Percentiles rank a stretch among this genome's conserved stretches.
Conservation (phyloP, 2,888 invertebrate genomes). For the Enchytraeus crypticus region DNA sequence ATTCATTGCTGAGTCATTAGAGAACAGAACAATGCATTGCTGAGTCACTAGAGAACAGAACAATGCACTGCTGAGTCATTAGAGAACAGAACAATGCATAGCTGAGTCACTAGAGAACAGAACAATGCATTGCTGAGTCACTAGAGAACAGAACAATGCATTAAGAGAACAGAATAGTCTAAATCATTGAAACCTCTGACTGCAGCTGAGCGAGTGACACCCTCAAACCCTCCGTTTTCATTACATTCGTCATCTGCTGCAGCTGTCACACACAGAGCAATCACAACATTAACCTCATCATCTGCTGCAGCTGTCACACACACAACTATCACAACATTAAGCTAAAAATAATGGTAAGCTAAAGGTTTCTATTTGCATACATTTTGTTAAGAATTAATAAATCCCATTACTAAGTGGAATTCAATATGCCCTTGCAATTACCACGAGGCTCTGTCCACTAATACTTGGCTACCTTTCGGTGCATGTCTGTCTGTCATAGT, state of each 20-base stretch:
- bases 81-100: neutral
- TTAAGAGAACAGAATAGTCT: neutral
- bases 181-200: conserved; percentile 34
- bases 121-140: neutral
- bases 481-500: too few relatives aligned
- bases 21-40: too few relatives aligned
- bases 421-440: too few relatives aligned
- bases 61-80: too few relatives aligned
- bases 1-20: too few relatives aligned
- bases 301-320: neutral
- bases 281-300: neutral
- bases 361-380: too few relatives aligned
- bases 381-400: too few relatives aligned
- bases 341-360: too few relatives aligned
- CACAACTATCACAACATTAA: neutral
- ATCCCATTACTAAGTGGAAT: too few relatives aligned
- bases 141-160: neutral
- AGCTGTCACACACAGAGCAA: conserved; percentile 26
- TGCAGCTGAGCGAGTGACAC: conserved; percentile 42
- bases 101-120: neutral
- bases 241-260: conserved; percentile 32
- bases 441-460: too few relatives aligned
- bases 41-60: too few relatives aligned
- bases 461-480: too few relatives aligned
- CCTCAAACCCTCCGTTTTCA: conserved; percentile 35